Base-by-base conservation (phyloP, 1,140 invertebrate genomes). In the Vanessa atalanta region DNA sequence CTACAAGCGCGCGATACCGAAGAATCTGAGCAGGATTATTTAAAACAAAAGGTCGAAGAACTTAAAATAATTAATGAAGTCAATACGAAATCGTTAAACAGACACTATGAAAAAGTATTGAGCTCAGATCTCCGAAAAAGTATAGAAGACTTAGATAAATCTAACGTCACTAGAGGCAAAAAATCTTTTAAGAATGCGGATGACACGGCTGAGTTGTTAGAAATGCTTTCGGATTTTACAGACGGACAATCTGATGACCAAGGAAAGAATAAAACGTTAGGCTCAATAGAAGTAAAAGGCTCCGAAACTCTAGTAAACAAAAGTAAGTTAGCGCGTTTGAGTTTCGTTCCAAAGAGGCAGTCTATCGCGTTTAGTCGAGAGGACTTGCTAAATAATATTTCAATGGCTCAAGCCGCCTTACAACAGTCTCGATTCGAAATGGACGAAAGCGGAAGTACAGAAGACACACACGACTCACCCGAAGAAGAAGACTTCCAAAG, bases 181-280 rank as follows among this genome's bases (percentile, higher is more conserved):
- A 80, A 79, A 70, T 75, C 72, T 15, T 72, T 85, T 31, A 81
- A 81, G 55, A 76, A 84, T 43, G 90, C 86, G 5, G 82, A 92
- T 61, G 79, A 88, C 50, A 92, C 89, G 8, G 83, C 83, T 43
- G 87, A 88, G 53, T 73, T 92, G 15, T 75, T 92, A 37, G 80
- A 88, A 47, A 87, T 91, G 81, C 71, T 92, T 1, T 84, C 86
- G 0, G 81, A 89, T 68, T 80, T 88, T 14, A 91, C 88, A 47
- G 88, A 88, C 55, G 74, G 77, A 6, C 64, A 66, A 66, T 61
- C 53, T 0, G 67, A 74, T n/a, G 73, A 77, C 12, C 48, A 66
- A 15, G 63, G 57, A 15, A 43, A 48, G 0, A 37, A 75, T 47
- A 67, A 65, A 16, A 16, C 66, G 7, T 57, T 55, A 2, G 2